phyloP scores from a whole-genome alignment of 2,113 vertebrate genomes.

The Acanthochromis polyacanthus region DNA sequence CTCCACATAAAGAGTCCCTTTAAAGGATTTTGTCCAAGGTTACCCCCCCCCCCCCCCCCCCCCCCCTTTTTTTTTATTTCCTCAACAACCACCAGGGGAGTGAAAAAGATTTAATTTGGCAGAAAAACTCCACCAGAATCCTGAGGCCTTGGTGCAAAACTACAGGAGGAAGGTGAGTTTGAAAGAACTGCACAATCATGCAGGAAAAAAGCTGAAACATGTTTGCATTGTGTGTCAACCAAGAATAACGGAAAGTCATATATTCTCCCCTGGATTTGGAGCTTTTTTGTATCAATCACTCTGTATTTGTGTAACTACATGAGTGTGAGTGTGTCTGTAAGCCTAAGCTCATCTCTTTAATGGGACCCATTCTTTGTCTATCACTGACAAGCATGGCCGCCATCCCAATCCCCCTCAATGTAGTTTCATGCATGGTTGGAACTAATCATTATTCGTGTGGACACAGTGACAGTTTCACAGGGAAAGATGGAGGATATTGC shows the following conservation, averaged over 20 bases:
- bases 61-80: slow-evolving; percentile 4
- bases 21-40: slow-evolving; percentile 62
- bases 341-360: slow-evolving; percentile 71
- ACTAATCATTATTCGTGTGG: slow-evolving; percentile 75
- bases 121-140: slow-evolving; percentile 41
- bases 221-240: slow-evolving; percentile 17
- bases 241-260: not conserved
- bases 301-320: slow-evolving; percentile 17
- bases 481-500: slow-evolving; percentile 49
- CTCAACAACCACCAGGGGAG: slow-evolving; percentile 10
- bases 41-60: slow-evolving; percentile 47
- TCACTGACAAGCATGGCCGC: slow-evolving; percentile 73
- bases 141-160: slow-evolving; percentile 23
- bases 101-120: slow-evolving; percentile 50
- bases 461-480: slow-evolving; percentile 62
- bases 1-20: slow-evolving; percentile 45
- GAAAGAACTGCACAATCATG: not conserved
- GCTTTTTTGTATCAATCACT: not conserved
- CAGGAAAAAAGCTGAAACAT: not conserved
- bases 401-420: slow-evolving; percentile 70
- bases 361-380: slow-evolving; percentile 75
- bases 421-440: slow-evolving; percentile 80
- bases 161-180: not conserved
- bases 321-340: slow-evolving; percentile 17
- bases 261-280: not conserved